phyloP scores from a whole-genome alignment of 2,888 invertebrate genomes.

The Calliphora vomitoria region DNA sequence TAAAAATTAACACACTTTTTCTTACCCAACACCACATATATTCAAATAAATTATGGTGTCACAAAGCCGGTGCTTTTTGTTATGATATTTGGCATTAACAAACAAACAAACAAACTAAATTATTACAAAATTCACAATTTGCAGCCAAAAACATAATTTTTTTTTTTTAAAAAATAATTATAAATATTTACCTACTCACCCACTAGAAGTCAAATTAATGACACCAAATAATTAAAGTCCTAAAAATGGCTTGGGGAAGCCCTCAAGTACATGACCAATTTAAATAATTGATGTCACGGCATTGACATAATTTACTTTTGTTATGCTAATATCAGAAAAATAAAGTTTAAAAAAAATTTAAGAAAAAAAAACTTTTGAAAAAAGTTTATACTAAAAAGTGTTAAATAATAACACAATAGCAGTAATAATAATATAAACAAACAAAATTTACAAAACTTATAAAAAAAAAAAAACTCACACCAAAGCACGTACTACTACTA shows the following conservation, averaged over 20 bases:
- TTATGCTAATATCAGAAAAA: constrained; percentile 63
- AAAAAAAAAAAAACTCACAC: constrained; percentile 33
- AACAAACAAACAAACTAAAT: not conserved
- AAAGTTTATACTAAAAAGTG: constrained; percentile 51
- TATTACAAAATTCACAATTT: constrained; percentile 29
- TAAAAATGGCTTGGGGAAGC: constrained; percentile 64
- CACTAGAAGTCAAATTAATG: not conserved
- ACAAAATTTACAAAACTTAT: constrained; percentile 37
- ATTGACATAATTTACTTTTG: constrained; percentile 80
- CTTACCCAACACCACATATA: not conserved
- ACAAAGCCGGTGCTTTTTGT: not conserved
- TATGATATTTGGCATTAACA: constrained; percentile 5
- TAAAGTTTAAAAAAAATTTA: not conserved
- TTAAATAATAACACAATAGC: constrained; percentile 62
- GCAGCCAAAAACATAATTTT: not conserved
- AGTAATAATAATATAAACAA: constrained; percentile 53
- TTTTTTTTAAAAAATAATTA: not conserved
- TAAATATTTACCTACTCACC: not conserved
- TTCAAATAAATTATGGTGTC: not conserved
- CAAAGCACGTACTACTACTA: constrained; percentile 41
- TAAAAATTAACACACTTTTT: constrained; percentile 5
- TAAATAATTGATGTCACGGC: constrained; percentile 80
- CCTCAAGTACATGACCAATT: constrained; percentile 66
- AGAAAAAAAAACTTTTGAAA: constrained; percentile 31
- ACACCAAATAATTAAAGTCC: constrained; percentile 12